phyloP scores from a whole-genome alignment of 2,888 invertebrate species.

The Trypoxylon attenuatum region DNA sequence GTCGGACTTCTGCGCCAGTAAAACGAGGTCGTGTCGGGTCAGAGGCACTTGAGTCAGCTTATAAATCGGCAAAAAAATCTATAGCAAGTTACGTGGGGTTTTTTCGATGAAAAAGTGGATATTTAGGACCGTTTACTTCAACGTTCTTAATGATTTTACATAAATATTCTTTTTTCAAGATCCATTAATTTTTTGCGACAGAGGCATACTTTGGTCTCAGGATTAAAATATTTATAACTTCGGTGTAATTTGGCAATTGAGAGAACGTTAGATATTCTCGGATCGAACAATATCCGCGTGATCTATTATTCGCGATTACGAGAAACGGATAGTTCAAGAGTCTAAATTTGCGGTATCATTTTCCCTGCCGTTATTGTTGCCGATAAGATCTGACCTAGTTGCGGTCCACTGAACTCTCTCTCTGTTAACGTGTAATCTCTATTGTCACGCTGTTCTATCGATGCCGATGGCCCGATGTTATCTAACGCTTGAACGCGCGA shows the following conservation, averaged over 20 bases:
- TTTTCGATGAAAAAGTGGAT: no score
- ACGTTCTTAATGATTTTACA: no score
- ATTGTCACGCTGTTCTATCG: constrained; percentile 32
- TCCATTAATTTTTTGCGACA: background rate
- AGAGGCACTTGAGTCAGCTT: no score
- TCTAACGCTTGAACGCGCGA: constrained; percentile 19
- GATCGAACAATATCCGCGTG: background rate
- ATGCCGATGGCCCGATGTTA: constrained; percentile 19
- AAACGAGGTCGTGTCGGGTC: no score
- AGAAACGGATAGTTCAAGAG: background rate
- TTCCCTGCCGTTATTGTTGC: constrained; percentile 27
- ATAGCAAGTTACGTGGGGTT: no score
- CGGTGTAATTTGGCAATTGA: background rate
- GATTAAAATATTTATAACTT: background rate
- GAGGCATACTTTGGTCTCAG: background rate
- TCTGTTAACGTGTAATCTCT: constrained; percentile 24
- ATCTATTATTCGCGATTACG: background rate
- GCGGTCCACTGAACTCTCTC: constrained; percentile 36
- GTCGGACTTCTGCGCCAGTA: no score
- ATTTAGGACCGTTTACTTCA: no score
- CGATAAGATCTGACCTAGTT: constrained; percentile 46
- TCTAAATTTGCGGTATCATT: constrained; percentile 31
- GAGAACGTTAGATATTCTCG: background rate
- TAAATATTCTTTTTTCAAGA: background rate
- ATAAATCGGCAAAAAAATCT: no score